Base-by-base conservation (phyloP, 2,113 vertebrate genomes). In the Epinephelus lanceolatus region DNA sequence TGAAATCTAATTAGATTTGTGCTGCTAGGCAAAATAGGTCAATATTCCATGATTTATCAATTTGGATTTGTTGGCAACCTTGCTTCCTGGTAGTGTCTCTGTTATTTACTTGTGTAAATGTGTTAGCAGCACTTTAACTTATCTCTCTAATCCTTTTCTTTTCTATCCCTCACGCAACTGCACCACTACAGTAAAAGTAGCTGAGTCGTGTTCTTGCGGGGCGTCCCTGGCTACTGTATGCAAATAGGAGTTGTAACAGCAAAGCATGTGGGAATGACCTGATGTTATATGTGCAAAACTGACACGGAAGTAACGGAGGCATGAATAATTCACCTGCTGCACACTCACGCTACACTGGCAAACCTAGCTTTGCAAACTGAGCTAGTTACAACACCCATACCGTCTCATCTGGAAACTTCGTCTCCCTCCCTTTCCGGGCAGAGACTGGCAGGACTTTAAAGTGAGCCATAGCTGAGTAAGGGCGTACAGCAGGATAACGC, bases 271-370 rank as follows among this genome's bases (percentile, higher is more conserved):
- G 30, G 27, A 57, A 47, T 6, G 49, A 83, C 25, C 19, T 63
- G 2, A 84, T 81, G 47, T 71, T 52, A 69, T 52, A 33, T 37
- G 47, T 88, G 78, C 55, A 82, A 49, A 69, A 69, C n/a, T 71
- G 75, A 86, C 19, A 2, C 49, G 33, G 45, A 85, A 72, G 82
- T 42, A 87, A 79, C 42, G 2, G 51, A 68, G 6, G 45, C 61
- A 86, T 87, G 47, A 92, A 92, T 91, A 81, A 89, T 91, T 84
- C 78, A 91, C 76, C 68, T 80, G 66, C 69, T 71, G 40, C 69
- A 49, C 62, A 47, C 74, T 65, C 49, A 55, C 65, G 62, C 77
- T 69, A 69, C 19, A 3, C 56, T 68, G 47, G 62, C 78, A 78
- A 66, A 47, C 33, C 66, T 33, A 27, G 59, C 59, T 25, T 69